A percentile compares a stretch with the other conserved stretches of the same genome.
phyloP scores from a whole-genome alignment of 2,113 vertebrate genomes.

The Casuarius casuarius region DNA sequence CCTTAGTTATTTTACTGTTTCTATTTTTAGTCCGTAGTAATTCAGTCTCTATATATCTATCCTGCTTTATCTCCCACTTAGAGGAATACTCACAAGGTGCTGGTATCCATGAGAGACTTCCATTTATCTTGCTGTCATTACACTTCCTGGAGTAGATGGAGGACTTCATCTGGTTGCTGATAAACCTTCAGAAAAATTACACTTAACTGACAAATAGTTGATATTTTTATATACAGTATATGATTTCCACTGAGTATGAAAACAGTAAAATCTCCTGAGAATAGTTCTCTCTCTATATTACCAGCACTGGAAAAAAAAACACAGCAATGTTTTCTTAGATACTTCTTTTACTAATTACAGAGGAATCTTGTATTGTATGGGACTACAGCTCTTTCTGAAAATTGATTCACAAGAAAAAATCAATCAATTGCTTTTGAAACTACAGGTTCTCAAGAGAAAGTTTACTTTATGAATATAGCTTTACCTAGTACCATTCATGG shows the following conservation, averaged over 20 bases:
- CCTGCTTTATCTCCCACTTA: slow-evolving; percentile 47
- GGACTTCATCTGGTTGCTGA: slow-evolving; percentile 61
- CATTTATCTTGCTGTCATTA: slow-evolving; percentile 58
- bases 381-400: not conserved
- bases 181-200: slow-evolving; percentile 56
- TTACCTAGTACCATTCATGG: not conserved
- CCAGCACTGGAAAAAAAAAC: not conserved
- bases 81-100: slow-evolving; percentile 1
- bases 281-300: not conserved
- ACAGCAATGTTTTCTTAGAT: not conserved
- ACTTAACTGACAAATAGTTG: not conserved
- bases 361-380: not conserved
- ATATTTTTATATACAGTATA: not conserved
- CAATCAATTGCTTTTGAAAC: not conserved
- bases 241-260: not conserved
- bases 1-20: not conserved
- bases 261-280: not conserved
- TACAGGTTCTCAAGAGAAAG: not conserved
- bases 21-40: slow-evolving; percentile 3
- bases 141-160: slow-evolving; percentile 48
- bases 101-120: slow-evolving; percentile 20
- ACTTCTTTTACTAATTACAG: not conserved
- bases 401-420: not conserved
- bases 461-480: not conserved
- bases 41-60: not conserved